Conservation (phyloP, 1,140 invertebrate genomes). For the Sitophilus oryzae region DNA sequence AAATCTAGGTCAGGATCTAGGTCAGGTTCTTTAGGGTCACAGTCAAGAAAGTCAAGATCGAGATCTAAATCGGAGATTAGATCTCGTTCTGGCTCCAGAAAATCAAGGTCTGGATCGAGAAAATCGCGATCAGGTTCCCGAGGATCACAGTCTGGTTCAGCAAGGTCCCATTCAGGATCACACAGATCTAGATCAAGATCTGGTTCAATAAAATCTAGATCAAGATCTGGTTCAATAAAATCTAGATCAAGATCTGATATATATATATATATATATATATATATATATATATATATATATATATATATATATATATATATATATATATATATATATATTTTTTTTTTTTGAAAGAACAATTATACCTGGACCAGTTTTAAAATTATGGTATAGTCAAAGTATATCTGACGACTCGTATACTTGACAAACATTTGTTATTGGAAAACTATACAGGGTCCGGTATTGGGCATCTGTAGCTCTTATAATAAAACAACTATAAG, state of each 20-base stretch:
- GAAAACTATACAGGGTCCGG: too few relatives aligned
- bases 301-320: too few relatives aligned
- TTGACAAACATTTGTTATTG: too few relatives aligned
- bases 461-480: too few relatives aligned
- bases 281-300: too few relatives aligned
- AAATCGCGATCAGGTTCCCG: constrained; percentile 33
- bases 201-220: constrained; percentile 20
- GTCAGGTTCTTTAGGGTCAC: constrained; percentile 16
- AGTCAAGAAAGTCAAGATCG: constrained; percentile 25
- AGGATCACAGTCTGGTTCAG: constrained; percentile 31
- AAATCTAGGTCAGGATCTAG: constrained; percentile 40
- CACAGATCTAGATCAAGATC: constrained; percentile 28
- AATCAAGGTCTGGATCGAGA: constrained; percentile 33
- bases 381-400: too few relatives aligned
- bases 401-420: too few relatives aligned
- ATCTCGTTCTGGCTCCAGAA: constrained; percentile 36
- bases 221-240: constrained; percentile 19
- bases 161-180: constrained; percentile 16
- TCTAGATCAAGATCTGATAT: constrained; percentile 12
- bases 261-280: too few relatives aligned
- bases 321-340: too few relatives aligned
- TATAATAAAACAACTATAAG: too few relatives aligned
- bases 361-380: too few relatives aligned
- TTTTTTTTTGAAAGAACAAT: too few relatives aligned
- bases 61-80: constrained; percentile 38